These are phyloP conservation scores for Hemiprocne comata DNA, from an alignment of 2,113 vertebrate species.

Conservation along the genomic window DNA sequence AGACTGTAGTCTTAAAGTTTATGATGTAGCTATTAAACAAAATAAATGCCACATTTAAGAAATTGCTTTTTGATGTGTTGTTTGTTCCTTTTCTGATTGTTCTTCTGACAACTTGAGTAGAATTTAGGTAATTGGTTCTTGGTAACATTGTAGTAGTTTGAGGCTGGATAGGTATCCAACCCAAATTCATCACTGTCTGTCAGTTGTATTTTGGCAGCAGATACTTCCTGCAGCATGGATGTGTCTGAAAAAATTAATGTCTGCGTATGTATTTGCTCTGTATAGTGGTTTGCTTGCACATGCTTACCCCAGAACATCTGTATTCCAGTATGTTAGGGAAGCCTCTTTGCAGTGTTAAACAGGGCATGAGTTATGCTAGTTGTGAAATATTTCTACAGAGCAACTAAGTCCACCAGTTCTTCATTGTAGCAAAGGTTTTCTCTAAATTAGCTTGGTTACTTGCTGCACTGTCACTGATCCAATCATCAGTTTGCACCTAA, in stretches of 20 bases:
- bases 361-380: not conserved
- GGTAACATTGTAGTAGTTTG: not conserved
- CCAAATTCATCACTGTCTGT: not conserved
- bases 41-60: slow-evolving; percentile 6
- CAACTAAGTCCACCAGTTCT: not conserved
- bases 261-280: not conserved
- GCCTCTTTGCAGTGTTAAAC: not conserved
- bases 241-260: not conserved
- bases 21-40: slow-evolving; percentile 43
- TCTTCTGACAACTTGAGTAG: not conserved
- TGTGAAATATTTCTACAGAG: not conserved
- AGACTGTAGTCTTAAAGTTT: not conserved
- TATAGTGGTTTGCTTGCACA: not conserved
- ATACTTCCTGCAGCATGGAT: not conserved
- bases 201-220: not conserved
- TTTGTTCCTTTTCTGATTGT: not conserved
- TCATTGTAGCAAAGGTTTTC: not conserved
- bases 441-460: not conserved
- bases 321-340: not conserved
- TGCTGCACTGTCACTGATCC: not conserved
- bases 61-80: slow-evolving; percentile 30
- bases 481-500: not conserved
- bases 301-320: not conserved
- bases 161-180: not conserved
- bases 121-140: not conserved